Conservation (phyloP, 2,113 vertebrate species). For the Gallinago paraguaiae region DNA sequence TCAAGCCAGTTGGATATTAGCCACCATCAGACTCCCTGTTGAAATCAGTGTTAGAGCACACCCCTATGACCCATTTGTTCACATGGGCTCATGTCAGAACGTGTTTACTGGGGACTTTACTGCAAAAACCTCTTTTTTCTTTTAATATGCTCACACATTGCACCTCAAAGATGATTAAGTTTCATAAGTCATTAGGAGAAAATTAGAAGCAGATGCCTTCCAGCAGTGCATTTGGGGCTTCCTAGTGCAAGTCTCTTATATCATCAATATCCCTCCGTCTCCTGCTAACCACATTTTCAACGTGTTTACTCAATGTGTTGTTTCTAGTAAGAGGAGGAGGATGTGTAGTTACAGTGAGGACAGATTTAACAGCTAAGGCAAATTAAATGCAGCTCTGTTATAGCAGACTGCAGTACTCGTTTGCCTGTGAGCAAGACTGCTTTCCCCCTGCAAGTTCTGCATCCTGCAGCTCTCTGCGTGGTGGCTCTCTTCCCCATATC, state of each 20-base stretch:
- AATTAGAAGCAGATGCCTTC: background rate
- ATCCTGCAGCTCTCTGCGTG: background rate
- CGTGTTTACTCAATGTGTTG: background rate
- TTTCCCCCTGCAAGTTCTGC: background rate
- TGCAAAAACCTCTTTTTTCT: background rate
- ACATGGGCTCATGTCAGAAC: rapidly evolving
- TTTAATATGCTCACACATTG: background rate
- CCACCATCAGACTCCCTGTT: background rate
- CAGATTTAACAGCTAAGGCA: background rate
- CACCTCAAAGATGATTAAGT: background rate
- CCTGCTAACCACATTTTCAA: background rate
- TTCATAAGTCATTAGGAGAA: background rate
- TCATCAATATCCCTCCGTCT: background rate
- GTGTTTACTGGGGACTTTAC: background rate
- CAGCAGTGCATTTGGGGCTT: background rate
- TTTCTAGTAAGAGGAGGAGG: background rate
- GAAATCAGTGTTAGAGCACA: background rate
- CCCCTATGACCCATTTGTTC: background rate
- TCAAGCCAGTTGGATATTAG: background rate
- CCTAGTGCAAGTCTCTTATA: background rate
- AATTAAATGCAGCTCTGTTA: background rate
- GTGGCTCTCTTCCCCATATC: background rate
- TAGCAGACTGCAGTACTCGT: background rate
- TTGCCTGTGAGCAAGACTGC: background rate
- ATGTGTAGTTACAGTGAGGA: background rate